Percentiles rank a stretch among this genome's conserved stretches.
Conservation (phyloP, 1,140 invertebrate species). For the Pseudomyrmex cubaensis region DNA sequence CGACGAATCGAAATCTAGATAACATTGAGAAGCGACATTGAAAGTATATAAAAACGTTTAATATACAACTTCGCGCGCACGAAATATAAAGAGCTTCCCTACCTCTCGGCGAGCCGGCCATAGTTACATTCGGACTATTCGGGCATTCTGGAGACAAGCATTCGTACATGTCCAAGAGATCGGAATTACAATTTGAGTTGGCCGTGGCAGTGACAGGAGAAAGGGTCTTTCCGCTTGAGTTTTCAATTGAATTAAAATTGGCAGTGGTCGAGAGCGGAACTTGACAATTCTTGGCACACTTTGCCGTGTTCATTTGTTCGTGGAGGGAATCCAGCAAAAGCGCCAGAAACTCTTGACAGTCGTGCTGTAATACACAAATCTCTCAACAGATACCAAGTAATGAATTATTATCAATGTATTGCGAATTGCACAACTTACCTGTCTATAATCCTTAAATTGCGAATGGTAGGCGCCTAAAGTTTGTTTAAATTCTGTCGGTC, state of each 20-base stretch:
- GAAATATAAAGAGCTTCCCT: slow-evolving; percentile 48
- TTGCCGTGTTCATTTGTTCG: slow-evolving; percentile 88
- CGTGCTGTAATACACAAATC: slow-evolving; percentile 85
- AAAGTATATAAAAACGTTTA: slow-evolving; percentile 13
- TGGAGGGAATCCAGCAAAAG: slow-evolving; percentile 89
- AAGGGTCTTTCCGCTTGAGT: slow-evolving; percentile 75
- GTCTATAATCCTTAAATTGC: slow-evolving; percentile 88
- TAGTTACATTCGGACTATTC: slow-evolving; percentile 81
- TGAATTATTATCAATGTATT: background rate
- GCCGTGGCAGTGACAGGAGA: slow-evolving; percentile 77
- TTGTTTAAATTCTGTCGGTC: slow-evolving; percentile 88
- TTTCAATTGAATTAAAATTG: slow-evolving; percentile 76
- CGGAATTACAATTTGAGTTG: slow-evolving; percentile 72
- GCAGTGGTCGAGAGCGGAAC: slow-evolving; percentile 80
- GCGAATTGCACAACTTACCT: slow-evolving; percentile 79
- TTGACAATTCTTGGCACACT: slow-evolving; percentile 78
- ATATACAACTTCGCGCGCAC: background rate
- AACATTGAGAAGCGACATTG: slow-evolving; percentile 16
- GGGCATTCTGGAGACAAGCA: slow-evolving; percentile 79
- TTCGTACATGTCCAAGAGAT: slow-evolving; percentile 78
- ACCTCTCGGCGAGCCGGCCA: slow-evolving; percentile 83
- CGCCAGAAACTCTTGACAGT: slow-evolving; percentile 91
- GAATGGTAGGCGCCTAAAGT: slow-evolving; percentile 87
- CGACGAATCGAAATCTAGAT: slow-evolving; percentile 75
- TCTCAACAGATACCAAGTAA: background rate